phyloP scores from a whole-genome alignment of 2,888 invertebrate genomes.

The Epirrhoe tristata region DNA sequence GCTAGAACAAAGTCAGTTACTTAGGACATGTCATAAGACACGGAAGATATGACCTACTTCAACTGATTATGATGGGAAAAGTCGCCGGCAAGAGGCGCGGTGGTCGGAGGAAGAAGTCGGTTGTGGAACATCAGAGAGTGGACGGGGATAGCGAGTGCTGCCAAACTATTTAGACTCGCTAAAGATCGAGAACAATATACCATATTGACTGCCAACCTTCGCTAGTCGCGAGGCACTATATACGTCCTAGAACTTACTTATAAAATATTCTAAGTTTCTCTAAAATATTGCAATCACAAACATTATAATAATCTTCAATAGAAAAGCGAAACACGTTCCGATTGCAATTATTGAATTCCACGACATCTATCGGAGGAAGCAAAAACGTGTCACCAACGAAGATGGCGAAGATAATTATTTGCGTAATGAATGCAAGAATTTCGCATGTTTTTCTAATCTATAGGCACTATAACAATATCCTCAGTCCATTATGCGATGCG shows the following conservation, averaged over 20 bases:
- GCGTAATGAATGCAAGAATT: slow-evolving; percentile 60
- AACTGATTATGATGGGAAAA: too few species aligned
- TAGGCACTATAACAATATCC: slow-evolving; percentile 70
- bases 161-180: too few species aligned
- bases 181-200: too few species aligned
- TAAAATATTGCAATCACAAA: slow-evolving; percentile 12
- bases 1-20: too few species aligned
- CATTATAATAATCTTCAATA: slow-evolving; percentile 33
- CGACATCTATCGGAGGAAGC: slow-evolving; percentile 34
- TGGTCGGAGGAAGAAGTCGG: too few species aligned
- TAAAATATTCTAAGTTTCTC: slow-evolving; percentile 5
- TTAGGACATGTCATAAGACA: too few species aligned
- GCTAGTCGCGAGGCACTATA: too few species aligned
- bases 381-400: slow-evolving; percentile 62
- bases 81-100: too few species aligned
- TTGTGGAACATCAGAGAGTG: too few species aligned
- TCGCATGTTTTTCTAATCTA: slow-evolving; percentile 55
- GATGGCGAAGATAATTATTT: slow-evolving; percentile 63
- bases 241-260: slow-evolving; percentile 13
- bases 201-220: too few species aligned
- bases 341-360: slow-evolving; percentile 36
- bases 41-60: too few species aligned
- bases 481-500: slow-evolving; percentile 38
- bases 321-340: slow-evolving; percentile 28
- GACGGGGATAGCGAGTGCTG: too few species aligned